Conservation (phyloP, 37 sponge, comb jelly and placozoan genomes). For the Halisarca cf. caerulea region DNA sequence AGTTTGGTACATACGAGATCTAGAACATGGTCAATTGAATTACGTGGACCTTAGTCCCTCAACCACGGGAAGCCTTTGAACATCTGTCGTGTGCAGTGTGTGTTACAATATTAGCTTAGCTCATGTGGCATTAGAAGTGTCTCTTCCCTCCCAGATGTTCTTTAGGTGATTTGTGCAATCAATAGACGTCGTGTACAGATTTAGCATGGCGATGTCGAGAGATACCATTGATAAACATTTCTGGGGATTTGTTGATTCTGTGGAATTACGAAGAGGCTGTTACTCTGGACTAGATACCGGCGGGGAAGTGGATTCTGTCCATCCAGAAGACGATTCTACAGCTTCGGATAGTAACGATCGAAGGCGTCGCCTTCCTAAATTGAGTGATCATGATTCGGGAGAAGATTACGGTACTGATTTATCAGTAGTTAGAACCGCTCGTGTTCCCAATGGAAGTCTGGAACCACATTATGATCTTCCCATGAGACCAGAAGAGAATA, state of each 20-base stretch:
- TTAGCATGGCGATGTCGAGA: neutral
- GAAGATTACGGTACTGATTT: constrained; percentile 2
- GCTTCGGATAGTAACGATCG: neutral
- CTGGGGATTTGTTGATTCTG: constrained; percentile 8
- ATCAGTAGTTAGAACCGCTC: neutral
- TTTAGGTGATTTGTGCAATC: too few species aligned
- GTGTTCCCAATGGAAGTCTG: neutral
- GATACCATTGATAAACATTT: constrained; percentile 9
- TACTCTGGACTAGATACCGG: neutral
- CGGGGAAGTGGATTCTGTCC: constrained; percentile 10
- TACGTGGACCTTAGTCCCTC: too few species aligned
- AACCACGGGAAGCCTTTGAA: too few species aligned
- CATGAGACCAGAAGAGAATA: neutral
- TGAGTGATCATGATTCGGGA: neutral
- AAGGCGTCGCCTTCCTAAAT: neutral
- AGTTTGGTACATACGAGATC: too few species aligned
- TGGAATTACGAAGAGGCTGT: neutral
- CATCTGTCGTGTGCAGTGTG: too few species aligned
- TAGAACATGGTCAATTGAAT: too few species aligned
- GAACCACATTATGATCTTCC: neutral
- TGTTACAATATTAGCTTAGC: too few species aligned
- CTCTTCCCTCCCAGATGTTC: too few species aligned
- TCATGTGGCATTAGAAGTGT: too few species aligned
- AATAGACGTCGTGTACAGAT: too few species aligned
- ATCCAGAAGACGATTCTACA: constrained; percentile 20